phyloP scores from a whole-genome alignment of 2,113 vertebrate genomes.

The Cepphus grylle region DNA sequence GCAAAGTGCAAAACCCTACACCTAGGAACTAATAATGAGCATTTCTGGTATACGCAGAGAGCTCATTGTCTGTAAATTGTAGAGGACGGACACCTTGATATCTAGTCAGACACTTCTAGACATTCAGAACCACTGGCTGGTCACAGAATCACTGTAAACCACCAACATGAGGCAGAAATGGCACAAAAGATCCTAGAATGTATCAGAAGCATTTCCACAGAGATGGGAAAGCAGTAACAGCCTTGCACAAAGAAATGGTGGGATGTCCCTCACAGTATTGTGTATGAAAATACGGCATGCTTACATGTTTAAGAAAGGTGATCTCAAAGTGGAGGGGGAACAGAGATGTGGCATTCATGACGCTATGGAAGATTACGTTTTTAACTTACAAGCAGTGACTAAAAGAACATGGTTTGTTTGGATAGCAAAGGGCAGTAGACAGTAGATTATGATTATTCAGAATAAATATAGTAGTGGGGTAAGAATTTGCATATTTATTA shows the following conservation, averaged over 20 bases:
- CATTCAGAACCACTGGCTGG: neutral
- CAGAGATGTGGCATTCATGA: neutral
- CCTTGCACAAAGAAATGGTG: neutral
- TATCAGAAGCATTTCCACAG: neutral
- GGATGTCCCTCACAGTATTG: neutral
- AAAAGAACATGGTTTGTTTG: neutral
- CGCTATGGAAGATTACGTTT: neutral
- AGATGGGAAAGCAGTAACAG: neutral
- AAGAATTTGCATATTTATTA: neutral
- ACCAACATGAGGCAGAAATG: neutral
- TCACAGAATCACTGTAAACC: neutral
- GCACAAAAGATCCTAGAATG: neutral
- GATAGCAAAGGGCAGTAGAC: neutral
- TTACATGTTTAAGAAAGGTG: neutral
- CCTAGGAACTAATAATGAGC: conserved; percentile 11
- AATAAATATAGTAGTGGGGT: neutral
- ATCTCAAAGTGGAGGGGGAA: neutral
- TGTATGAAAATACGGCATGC: neutral
- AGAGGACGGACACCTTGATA: neutral
- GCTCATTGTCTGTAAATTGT: neutral
- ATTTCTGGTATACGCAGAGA: neutral
- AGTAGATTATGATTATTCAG: neutral
- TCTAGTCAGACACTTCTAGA: neutral
- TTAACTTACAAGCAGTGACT: neutral
- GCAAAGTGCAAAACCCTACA: neutral